Evolutionary conservation across 2,797 vertebrate species (phyloP), one percentile per base, ranked within the genome.

Genomic region (Thalassophryne amazonica): DNA sequence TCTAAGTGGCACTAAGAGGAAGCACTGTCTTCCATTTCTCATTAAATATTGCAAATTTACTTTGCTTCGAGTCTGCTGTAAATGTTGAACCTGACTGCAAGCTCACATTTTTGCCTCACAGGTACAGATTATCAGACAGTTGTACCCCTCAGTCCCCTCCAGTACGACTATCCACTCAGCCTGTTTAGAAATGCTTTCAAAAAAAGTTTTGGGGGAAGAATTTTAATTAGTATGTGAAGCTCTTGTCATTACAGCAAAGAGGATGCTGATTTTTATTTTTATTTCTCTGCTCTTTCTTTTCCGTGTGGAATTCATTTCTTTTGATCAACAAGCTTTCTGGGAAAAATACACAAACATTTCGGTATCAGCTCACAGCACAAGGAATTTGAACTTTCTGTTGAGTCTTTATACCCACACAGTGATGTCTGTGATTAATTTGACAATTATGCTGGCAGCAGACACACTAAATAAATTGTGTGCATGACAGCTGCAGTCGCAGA

Each of bases 21-120:
- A 73, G 61, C 37, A 58, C 21, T 65, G 73, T 47, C 38, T 62
- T 65, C 66, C 42, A 40, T 69, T 72, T 78, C 51, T 81, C 58
- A 76, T 73, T 75, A 76, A 76, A 60, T 58, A 64, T 70, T 49
- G 45, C 53, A 69, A 47, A 67, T 79, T 63, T 68, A 33, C 22
- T 59, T 69, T 35, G 57, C 70, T 75, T 48, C 20, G 41, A 73
- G 36, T 67, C 21, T 60, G 23, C 42, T 62, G 72, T 64, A 32
- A 60, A 63, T n/a, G 1, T 10, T 48, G 9, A 50, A 61, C 40
- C 20, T 27, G 7, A 40, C 11, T 27, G 9, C 15, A 54, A 11
- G 2, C 6, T 17, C 7, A 13, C 24, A 35, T 29, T 7, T 29
- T 33, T 56, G 29, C 13, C 47, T 56, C 20, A 36, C 24, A 68